Evolutionary conservation across 2,113 vertebrate species (phyloP), one percentile per base, ranked within the genome.

Genomic region (Macrotus californicus): DNA sequence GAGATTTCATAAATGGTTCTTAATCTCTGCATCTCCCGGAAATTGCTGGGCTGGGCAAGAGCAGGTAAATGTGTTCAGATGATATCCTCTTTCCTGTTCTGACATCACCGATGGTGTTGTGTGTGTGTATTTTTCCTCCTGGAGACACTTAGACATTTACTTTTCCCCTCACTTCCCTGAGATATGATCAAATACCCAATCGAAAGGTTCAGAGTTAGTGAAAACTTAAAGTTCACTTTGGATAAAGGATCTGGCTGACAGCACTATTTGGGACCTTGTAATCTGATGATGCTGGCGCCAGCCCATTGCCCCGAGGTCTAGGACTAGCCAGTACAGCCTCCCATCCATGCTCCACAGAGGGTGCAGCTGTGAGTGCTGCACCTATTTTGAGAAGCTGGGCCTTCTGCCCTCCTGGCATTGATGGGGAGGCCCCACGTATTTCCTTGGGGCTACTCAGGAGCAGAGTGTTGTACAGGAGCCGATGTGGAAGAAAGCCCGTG

Each of bases 21-120:
- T 94, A 88, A 91, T 94, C 54, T 96, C 61, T 41, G 87, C 86
- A 76, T 95, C 83, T 94, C 87, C 83, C 8, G n/a, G 96, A 97
- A 96, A 91, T 91, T 89, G 56, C 86, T 39, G 56, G 95, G 54
- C 86, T 87, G 80, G 93, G 39, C n/a, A 67, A 67, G 67, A 80
- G 39, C 79, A 66, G 91, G 88, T 89, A 95, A 75, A 86, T 82
- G 36, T 2, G 5, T 59, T 93, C 54, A 54, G 61, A 67, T 94
- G 85, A 61, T 56, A 91, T 82, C 90, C 39, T 73, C 46, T 64
- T 59, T 82, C n/a, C 59, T 3, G 0, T 36, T 66, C 84, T 66
- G 83, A 39, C 48, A 41, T 84, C 66, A 12, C 52, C 34, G 59
- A 76, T 0, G 0, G 29, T 24, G 43, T 2, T 46, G 1, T 41